A percentile compares a stretch with the other conserved stretches of the same genome.
Conservation (phyloP, 1,140 invertebrate species). For the Rhysida immarginata region DNA sequence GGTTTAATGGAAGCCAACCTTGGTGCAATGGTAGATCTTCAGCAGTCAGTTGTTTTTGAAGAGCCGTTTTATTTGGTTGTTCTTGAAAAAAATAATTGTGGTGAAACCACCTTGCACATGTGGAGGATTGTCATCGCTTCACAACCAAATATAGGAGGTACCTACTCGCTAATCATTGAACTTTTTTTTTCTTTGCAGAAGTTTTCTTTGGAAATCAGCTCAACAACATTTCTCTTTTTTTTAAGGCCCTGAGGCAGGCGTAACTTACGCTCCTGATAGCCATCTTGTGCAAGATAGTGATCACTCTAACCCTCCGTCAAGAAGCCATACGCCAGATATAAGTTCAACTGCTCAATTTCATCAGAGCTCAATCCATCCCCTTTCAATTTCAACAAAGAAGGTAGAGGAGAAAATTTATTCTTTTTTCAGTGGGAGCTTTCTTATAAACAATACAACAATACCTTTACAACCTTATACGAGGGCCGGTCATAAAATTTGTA, state of each 20-base stretch:
- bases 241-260: conserved; percentile 46
- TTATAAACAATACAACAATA: no score
- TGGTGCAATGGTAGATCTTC: conserved; percentile 77
- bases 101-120: conserved; percentile 80
- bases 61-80: conserved; percentile 93
- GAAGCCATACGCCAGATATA: conserved; percentile 19
- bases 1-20: conserved; percentile 47
- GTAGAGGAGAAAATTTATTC: conserved; percentile 21
- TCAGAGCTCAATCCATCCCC: conserved; percentile 33
- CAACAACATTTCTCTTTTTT: conserved; percentile 12
- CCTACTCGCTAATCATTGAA: no score
- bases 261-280: conserved; percentile 80
- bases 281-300: conserved; percentile 65
- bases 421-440: no score
- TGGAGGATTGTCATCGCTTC: conserved; percentile 86
- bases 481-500: no score
- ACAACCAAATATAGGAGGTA: conserved; percentile 29
- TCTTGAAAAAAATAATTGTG: conserved; percentile 47
- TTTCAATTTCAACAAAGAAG: conserved; percentile 48
- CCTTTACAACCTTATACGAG: no score
- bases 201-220: no score
- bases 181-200: no score
- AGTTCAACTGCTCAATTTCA: conserved; percentile 10
- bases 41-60: conserved; percentile 61
- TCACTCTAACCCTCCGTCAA: conserved; percentile 24